Conservation (phyloP, 1,140 invertebrate genomes). For the Teleogryllus occipitalis region DNA sequence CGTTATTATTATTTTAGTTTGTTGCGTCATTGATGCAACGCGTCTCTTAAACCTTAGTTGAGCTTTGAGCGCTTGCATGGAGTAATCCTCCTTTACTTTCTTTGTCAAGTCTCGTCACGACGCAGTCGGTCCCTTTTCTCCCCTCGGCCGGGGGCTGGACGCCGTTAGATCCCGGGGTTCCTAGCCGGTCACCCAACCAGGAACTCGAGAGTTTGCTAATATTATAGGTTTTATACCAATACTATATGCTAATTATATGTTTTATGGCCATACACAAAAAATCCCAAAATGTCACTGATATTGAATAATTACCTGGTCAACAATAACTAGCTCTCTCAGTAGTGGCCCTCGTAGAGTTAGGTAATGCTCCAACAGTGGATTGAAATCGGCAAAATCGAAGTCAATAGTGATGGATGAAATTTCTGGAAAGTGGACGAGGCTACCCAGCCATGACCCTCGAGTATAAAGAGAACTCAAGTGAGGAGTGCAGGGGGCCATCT, state of each 20-base stretch:
- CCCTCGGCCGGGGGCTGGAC: too few species aligned
- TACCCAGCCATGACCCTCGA: conserved; percentile 22
- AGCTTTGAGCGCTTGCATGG: neutral
- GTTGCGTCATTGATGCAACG: too few species aligned
- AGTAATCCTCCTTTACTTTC: neutral
- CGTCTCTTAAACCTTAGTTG: too few species aligned
- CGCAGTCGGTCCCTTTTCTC: too few species aligned
- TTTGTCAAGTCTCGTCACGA: too few species aligned
- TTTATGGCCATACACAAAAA: neutral
- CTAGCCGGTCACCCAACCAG: too few species aligned
- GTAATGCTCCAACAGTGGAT: conserved; percentile 13
- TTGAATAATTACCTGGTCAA: conserved; percentile 15
- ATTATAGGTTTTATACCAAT: neutral
- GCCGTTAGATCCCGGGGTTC: too few species aligned
- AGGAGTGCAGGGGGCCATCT: conserved; percentile 22
- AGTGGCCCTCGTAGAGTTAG: conserved; percentile 8
- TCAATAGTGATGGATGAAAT: conserved; percentile 13
- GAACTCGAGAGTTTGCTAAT: neutral
- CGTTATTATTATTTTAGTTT: neutral
- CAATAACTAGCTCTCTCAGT: conserved; percentile 16
- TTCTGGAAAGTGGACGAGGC: conserved; percentile 7
- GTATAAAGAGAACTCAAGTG: conserved; percentile 27
- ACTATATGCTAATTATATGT: neutral
- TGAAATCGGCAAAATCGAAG: conserved; percentile 16
- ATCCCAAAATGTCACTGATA: neutral